phyloP scores from a whole-genome alignment of 1,140 invertebrate genomes.

The honey bee (Apis mellifera) region DNA sequence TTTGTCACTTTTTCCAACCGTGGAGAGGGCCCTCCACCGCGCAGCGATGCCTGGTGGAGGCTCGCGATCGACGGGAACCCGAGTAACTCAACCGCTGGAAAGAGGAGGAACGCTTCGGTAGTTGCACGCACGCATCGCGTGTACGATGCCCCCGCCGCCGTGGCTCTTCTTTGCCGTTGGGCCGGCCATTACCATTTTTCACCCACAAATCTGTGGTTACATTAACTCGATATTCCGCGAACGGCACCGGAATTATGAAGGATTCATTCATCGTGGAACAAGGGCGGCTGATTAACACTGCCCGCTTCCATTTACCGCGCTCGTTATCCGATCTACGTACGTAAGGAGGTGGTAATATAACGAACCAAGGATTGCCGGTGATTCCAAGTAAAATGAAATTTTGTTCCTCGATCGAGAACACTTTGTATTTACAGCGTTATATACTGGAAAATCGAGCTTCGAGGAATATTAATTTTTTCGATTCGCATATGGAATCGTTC shows the following conservation, averaged over 20 bases:
- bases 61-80: conserved; percentile 16
- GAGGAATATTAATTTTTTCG: no score
- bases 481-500: no score
- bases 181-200: conserved; percentile 34
- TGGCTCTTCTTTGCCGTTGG: not conserved
- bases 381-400: no score
- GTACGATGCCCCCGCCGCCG: not conserved
- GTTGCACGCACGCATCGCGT: conserved; percentile 36
- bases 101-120: conserved; percentile 19
- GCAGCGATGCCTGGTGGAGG: not conserved
- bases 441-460: no score
- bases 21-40: not conserved
- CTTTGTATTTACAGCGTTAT: no score
- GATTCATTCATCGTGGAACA: conserved; percentile 16
- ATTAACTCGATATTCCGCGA: conserved; percentile 32
- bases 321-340: not conserved
- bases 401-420: no score
- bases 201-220: conserved; percentile 21
- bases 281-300: conserved; percentile 3
- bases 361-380: no score
- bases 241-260: conserved; percentile 2
- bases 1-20: conserved; percentile 39
- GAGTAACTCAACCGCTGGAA: conserved; percentile 27
- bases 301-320: not conserved
- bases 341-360: no score